Conservation (phyloP, 1,140 invertebrate genomes). For the Drosophila aff. region DNA sequence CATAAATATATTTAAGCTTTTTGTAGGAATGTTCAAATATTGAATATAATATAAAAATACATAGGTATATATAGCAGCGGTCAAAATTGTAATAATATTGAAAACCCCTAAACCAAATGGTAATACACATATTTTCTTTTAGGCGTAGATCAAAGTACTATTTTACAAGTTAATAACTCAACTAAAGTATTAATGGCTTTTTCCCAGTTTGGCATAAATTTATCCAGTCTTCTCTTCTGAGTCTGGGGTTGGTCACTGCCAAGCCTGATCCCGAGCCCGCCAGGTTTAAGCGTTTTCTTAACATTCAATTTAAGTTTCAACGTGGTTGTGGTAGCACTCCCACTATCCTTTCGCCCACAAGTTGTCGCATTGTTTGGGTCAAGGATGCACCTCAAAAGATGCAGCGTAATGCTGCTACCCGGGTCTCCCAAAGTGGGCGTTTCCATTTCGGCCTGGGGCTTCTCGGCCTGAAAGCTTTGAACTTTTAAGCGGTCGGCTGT, state of each 20-base stretch:
- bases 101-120: not conserved
- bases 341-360: slow-evolving; percentile 42
- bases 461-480: slow-evolving; percentile 62
- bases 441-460: slow-evolving; percentile 25
- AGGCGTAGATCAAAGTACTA: not conserved
- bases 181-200: not conserved
- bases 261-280: not conserved
- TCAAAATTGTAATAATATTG: too few relatives aligned
- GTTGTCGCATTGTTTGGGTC: slow-evolving; percentile 71
- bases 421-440: slow-evolving; percentile 13
- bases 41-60: too few relatives aligned
- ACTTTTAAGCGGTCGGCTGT: slow-evolving; percentile 51
- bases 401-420: slow-evolving; percentile 46
- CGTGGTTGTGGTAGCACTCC: slow-evolving; percentile 22
- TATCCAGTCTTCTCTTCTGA: not conserved
- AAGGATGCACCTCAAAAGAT: slow-evolving; percentile 53
- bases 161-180: not conserved
- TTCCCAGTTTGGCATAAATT: not conserved
- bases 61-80: too few relatives aligned
- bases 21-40: too few relatives aligned
- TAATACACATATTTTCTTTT: not conserved
- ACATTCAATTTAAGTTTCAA: slow-evolving; percentile 46
- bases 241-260: slow-evolving; percentile 49
- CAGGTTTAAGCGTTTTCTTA: slow-evolving; percentile 19
- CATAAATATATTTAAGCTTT: too few relatives aligned